phyloP scores from a whole-genome alignment of 2,888 invertebrate species.

The Pantelozetes paolii region DNA sequence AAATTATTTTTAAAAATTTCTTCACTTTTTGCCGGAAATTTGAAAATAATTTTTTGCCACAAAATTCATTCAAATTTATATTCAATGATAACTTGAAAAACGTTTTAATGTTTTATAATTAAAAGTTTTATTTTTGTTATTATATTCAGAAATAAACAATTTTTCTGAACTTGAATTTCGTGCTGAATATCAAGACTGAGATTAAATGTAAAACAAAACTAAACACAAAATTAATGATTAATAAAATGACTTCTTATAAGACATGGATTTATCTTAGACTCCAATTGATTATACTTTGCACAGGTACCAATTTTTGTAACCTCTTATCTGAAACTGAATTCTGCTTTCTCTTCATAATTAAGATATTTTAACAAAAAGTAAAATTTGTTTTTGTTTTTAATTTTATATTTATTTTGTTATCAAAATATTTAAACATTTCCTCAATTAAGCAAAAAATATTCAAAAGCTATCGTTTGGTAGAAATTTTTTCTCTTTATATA shows the following conservation, averaged over 20 bases:
- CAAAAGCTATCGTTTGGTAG: background rate
- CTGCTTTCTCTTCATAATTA: background rate
- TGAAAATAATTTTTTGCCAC: background rate
- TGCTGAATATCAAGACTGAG: background rate
- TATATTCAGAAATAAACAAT: background rate
- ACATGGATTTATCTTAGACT: background rate
- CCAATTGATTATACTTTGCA: constrained; percentile 3
- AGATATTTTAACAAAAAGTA: constrained; percentile 11
- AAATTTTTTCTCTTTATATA: background rate
- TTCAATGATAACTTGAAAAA: background rate
- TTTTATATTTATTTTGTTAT: constrained; percentile 12
- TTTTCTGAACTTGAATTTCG: constrained; percentile 26
- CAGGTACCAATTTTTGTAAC: background rate
- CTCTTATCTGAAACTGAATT: background rate
- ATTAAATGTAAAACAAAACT: constrained; percentile 7
- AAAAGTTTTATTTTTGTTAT: constrained; percentile 18
- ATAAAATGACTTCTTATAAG: constrained; percentile 21
- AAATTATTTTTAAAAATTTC: background rate
- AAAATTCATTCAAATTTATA: background rate
- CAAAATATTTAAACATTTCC: constrained; percentile 32
- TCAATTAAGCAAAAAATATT: constrained; percentile 23
- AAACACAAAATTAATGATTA: constrained; percentile 18
- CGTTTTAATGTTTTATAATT: constrained; percentile 9
- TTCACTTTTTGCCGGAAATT: constrained; percentile 4
- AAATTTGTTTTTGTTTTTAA: background rate